Conservation (phyloP, 2,888 invertebrate genomes). For the Leistus spinibarbis region DNA sequence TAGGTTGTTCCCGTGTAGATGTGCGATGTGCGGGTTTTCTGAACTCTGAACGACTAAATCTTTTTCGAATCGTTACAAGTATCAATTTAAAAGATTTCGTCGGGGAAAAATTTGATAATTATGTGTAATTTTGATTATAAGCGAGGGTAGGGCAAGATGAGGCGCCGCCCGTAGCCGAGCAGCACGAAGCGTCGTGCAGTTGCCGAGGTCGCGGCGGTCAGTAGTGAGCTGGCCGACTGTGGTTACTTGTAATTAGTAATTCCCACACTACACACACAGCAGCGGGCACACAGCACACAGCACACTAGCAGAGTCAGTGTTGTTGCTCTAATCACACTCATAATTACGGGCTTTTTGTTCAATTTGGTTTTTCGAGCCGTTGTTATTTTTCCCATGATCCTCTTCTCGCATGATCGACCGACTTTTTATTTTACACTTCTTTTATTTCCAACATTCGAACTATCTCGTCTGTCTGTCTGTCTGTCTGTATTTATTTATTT, state of each 20-base stretch:
- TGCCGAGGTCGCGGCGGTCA: background rate
- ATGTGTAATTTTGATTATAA: constrained; percentile 58
- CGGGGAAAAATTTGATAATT: constrained; percentile 54
- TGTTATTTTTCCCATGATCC: constrained; percentile 53
- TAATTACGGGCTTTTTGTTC: constrained; percentile 56
- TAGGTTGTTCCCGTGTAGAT: background rate
- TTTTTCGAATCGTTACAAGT: constrained; percentile 48
- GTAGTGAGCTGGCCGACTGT: constrained; percentile 46
- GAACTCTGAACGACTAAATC: constrained; percentile 34
- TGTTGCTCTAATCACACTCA: constrained; percentile 54
- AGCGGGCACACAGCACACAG: background rate
- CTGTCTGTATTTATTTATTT: background rate
- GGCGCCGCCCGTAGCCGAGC: constrained; percentile 44
- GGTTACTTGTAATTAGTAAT: constrained; percentile 57
- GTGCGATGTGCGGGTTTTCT: background rate
- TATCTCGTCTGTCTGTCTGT: constrained; percentile 1
- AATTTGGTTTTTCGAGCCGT: constrained; percentile 50
- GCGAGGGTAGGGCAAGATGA: constrained; percentile 49
- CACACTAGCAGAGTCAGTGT: background rate
- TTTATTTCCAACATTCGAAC: constrained; percentile 28
- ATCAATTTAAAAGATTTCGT: constrained; percentile 45
- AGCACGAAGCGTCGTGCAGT: constrained; percentile 6
- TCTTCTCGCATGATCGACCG: constrained; percentile 33
- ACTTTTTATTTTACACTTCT: constrained; percentile 22
- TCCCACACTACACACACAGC: constrained; percentile 52